These are phyloP conservation scores for Embiotoca jacksoni DNA, from an alignment of 2,113 vertebrate genomes.

Conservation along the genomic window DNA sequence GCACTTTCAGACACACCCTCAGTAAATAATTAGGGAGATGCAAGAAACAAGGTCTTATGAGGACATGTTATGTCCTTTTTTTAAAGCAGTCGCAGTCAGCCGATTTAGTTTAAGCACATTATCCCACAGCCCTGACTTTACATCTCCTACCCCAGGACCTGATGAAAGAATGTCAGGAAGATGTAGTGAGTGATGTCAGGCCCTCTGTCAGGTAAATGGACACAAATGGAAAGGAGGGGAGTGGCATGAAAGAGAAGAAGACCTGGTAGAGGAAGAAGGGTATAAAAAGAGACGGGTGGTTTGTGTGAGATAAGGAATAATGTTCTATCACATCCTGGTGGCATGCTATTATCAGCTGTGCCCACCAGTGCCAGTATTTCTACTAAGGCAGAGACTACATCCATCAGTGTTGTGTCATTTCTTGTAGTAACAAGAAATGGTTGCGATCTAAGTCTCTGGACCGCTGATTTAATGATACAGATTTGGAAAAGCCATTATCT, in stretches of 20 bases:
- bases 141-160: slow-evolving; percentile 16
- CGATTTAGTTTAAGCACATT: slow-evolving; percentile 14
- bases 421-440: slow-evolving; percentile 15
- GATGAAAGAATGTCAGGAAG: slow-evolving; percentile 53
- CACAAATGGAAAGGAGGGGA: slow-evolving; percentile 3
- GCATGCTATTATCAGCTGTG: slow-evolving; percentile 37
- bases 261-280: neutral
- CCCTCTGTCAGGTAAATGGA: slow-evolving; percentile 47
- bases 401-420: slow-evolving; percentile 23
- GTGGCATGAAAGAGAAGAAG: slow-evolving; percentile 42
- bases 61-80: slow-evolving; percentile 26
- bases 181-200: slow-evolving; percentile 50
- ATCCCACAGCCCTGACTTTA: slow-evolving; percentile 21
- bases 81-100: slow-evolving; percentile 37
- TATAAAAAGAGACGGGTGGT: slow-evolving; percentile 47
- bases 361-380: slow-evolving; percentile 35
- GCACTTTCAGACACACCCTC: slow-evolving; percentile 46
- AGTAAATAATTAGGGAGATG: slow-evolving; percentile 57
- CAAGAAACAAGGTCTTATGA: slow-evolving; percentile 29
- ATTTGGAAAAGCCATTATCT: neutral
- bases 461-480: neutral
- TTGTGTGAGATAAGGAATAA: slow-evolving; percentile 56
- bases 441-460: neutral
- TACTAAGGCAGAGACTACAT: slow-evolving; percentile 15
- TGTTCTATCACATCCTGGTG: slow-evolving; percentile 40